phyloP scores from a whole-genome alignment of 2,888 invertebrate species.

The Ennomos fuscantarius region DNA sequence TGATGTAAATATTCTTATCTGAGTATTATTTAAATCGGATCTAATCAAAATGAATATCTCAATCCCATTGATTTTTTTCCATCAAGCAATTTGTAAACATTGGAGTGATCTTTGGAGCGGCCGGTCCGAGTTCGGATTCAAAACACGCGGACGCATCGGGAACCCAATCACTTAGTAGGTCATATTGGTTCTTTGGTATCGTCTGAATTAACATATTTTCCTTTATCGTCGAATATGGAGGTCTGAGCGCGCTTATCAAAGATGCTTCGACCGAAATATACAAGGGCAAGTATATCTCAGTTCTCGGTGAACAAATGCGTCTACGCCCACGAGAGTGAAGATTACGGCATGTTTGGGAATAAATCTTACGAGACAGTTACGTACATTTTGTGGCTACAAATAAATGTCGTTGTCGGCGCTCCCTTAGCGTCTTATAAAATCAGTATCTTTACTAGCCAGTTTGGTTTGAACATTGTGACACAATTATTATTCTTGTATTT shows the following conservation, averaged over 20 bases:
- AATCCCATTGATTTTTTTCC: conserved; percentile 60
- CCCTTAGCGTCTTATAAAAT: conserved; percentile 43
- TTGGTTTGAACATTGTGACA: not conserved
- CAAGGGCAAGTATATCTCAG: conserved; percentile 64
- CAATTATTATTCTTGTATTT: no score
- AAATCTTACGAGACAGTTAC: conserved; percentile 79
- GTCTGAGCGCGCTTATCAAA: conserved; percentile 75
- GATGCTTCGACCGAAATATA: conserved; percentile 75
- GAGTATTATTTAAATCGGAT: conserved; percentile 56
- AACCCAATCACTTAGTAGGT: conserved; percentile 84
- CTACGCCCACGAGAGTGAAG: conserved; percentile 77
- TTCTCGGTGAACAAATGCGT: conserved; percentile 73
- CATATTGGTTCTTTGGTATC: conserved; percentile 74
- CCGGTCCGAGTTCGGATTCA: conserved; percentile 68
- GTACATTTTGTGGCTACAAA: conserved; percentile 76
- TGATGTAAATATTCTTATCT: conserved; percentile 40
- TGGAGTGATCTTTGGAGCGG: conserved; percentile 63
- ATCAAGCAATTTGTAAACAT: conserved; percentile 78
- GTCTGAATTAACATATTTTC: conserved; percentile 83
- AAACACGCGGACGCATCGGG: conserved; percentile 72
- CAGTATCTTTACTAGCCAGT: conserved; percentile 5
- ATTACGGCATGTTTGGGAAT: conserved; percentile 78
- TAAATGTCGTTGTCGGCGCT: conserved; percentile 65
- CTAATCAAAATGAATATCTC: conserved; percentile 64
- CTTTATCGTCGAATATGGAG: conserved; percentile 78